Evolutionary conservation across 2,113 vertebrate species (phyloP), one percentile per base, ranked within the genome.

Genomic region (Platichthys stellatus): DNA sequence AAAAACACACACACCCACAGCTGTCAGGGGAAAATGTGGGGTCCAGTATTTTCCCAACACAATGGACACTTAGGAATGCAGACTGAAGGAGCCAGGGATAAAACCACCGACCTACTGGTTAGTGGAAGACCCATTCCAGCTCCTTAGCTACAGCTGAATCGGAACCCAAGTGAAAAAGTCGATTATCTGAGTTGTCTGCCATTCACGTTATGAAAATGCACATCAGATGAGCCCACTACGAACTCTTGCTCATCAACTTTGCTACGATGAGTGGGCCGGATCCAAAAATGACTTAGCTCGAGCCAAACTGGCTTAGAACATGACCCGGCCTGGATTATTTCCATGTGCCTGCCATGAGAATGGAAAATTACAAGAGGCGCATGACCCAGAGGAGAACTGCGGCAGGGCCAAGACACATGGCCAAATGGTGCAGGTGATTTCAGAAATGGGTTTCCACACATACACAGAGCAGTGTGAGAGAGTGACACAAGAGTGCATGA

Each of bases 331-430:
- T n/a, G 40, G 40, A 62, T 56, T 13, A 45, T 54, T 76, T 65
- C 56, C 7, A 26, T 66, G 68, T 43, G 49, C 24, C 60, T 2
- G 26, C 56, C 66, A 60, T 63, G 72, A 80, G 78, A 83, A 83
- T 62, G 91, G 85, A 90, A 92, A 88, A 74, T 76, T 78, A 88
- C 78, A 70, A 49, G 65, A 47, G 61, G 62, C 56, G 68, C 54
- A 38, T 73, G 81, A 88, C 75, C 70, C 24, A 70, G 45, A 53
- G 47, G 57, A 60, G 73, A 51, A 26, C 60, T 66, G 62, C 45
- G 24, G 40, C 15, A 57, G 47, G 11, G 45, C 17, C 45, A 49
- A 49, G 54, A 81, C 53, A 74, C 69, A 79, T n/a, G 5, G 53
- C 65, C 21, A 58, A 38, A 83, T 35, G 40, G 43, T 69, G 69